These are phyloP conservation scores for Tachycineta bicolor DNA, from an alignment of 2,113 vertebrate species.

Conservation along the genomic window DNA sequence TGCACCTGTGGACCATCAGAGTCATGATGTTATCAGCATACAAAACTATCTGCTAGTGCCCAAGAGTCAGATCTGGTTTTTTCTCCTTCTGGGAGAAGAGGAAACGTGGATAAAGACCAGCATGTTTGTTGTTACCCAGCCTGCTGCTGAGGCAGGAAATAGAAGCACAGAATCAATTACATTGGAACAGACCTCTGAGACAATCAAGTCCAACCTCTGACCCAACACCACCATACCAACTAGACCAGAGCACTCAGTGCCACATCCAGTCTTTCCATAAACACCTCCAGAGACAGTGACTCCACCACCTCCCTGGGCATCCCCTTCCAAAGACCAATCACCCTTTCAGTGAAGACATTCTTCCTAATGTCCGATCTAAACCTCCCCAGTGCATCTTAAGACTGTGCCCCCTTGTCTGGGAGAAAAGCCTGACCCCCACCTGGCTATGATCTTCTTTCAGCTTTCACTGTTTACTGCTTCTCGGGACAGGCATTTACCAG, in stretches of 20 bases:
- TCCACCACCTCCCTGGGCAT: not conserved
- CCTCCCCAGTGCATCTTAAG: not conserved
- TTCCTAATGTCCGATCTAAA: not conserved
- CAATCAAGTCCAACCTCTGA: not conserved
- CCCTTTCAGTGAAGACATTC: not conserved
- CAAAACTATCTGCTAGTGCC: not conserved
- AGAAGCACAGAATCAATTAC: not conserved
- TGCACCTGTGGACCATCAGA: not conserved
- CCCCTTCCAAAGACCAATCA: not conserved
- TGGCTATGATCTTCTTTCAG: not conserved
- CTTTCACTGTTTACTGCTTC: not conserved
- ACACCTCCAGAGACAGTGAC: not conserved
- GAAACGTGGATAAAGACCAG: not conserved
- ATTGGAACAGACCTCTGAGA: not conserved
- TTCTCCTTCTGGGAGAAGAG: not conserved
- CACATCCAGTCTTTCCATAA: not conserved
- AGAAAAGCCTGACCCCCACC: not conserved
- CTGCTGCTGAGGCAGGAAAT: not conserved
- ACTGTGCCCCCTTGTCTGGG: not conserved
- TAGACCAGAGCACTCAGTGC: not conserved
- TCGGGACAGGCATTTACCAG: rapidly evolving
- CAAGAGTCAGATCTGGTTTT: not conserved
- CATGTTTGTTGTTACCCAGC: not conserved
- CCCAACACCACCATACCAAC: not conserved
- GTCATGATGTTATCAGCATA: not conserved